phyloP scores from a whole-genome alignment of 2,888 invertebrate species.

The Kryphioiulus occultus region DNA sequence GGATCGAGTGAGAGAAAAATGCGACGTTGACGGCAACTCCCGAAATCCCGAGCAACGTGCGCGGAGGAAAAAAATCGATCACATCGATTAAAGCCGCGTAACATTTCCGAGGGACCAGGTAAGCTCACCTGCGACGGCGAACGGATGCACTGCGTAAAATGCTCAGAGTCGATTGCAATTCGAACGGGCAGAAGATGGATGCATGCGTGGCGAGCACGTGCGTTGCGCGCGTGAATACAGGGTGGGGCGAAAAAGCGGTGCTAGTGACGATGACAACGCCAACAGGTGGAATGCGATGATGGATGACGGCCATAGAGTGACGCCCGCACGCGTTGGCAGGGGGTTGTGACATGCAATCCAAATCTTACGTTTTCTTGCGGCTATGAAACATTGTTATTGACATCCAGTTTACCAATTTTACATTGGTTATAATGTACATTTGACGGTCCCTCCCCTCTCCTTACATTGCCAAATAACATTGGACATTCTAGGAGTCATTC shows the following conservation, averaged over 20 bases:
- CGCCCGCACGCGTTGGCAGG: too few relatives aligned
- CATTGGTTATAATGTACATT: too few relatives aligned
- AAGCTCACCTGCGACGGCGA: not conserved
- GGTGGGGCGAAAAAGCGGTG: not conserved
- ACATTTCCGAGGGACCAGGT: not conserved
- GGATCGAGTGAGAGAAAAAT: not conserved
- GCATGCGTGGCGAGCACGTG: not conserved
- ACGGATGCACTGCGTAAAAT: too few relatives aligned
- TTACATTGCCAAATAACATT: too few relatives aligned
- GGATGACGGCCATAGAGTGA: not conserved
- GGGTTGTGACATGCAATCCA: too few relatives aligned
- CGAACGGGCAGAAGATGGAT: not conserved
- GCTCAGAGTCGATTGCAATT: not conserved
- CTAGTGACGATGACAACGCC: not conserved
- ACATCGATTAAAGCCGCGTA: not conserved
- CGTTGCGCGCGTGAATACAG: not conserved
- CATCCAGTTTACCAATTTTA: too few relatives aligned
- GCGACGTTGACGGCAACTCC: not conserved
- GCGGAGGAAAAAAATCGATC: not conserved
- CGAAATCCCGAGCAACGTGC: not conserved
- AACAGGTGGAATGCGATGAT: not conserved
- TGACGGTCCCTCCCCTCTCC: too few relatives aligned
- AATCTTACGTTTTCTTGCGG: too few relatives aligned
- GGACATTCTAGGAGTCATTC: too few relatives aligned
- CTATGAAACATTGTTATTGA: too few relatives aligned